These are phyloP conservation scores for Julus scanicus DNA, from an alignment of 2,888 invertebrate genomes.

Conservation along the genomic window DNA sequence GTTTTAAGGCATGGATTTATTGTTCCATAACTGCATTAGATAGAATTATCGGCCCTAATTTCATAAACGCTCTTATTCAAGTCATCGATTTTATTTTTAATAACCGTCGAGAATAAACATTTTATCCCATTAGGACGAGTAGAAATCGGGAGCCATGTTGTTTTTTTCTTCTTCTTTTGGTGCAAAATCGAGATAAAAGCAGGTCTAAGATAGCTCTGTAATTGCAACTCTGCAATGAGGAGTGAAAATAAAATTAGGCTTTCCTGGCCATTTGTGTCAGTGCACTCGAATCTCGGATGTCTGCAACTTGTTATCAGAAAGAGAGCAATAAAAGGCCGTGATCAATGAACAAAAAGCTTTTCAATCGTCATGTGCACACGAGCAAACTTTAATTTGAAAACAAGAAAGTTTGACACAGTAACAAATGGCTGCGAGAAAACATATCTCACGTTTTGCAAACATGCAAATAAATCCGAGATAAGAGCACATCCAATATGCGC, in stretches of 20 bases:
- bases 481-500: conserved; percentile 13
- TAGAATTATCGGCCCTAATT: too few species aligned
- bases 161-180: not conserved
- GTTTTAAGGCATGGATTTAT: too few species aligned
- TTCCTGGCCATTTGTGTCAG: not conserved
- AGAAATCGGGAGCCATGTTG: not conserved
- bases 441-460: conserved; percentile 35
- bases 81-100: too few species aligned
- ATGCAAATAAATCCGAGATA: conserved; percentile 39
- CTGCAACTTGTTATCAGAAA: conserved; percentile 10
- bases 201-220: not conserved
- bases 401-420: conserved; percentile 39
- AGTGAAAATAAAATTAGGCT: conserved; percentile 21
- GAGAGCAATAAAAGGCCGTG: not conserved
- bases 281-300: not conserved
- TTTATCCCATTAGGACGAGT: not conserved
- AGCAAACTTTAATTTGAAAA: conserved; percentile 29
- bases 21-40: too few species aligned
- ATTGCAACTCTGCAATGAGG: not conserved
- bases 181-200: not conserved
- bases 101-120: not conserved
- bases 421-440: conserved; percentile 38
- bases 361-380: conserved; percentile 3
- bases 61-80: too few species aligned
- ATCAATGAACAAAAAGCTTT: conserved; percentile 36